Conservation (phyloP, 2,888 invertebrate genomes). For the Oeneis ivallda region DNA sequence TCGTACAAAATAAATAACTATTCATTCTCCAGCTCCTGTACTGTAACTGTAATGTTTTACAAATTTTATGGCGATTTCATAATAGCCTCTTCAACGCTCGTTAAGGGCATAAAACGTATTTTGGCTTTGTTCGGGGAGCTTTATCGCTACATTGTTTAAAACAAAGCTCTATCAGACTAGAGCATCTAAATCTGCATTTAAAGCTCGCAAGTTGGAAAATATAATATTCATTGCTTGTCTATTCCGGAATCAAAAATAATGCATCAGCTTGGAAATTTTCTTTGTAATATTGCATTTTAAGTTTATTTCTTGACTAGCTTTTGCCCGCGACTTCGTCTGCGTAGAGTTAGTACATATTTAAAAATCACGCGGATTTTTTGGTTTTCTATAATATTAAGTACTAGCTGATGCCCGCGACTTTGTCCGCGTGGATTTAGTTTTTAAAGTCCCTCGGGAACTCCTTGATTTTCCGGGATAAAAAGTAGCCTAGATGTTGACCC, state of each 20-base stretch:
- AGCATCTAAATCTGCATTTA: conserved; percentile 26
- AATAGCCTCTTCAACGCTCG: conserved; percentile 33
- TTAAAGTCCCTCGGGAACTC: too few relatives aligned
- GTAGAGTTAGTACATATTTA: too few relatives aligned
- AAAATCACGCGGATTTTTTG: too few relatives aligned
- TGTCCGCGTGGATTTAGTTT: too few relatives aligned
- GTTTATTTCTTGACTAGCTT: too few relatives aligned
- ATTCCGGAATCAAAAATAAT: conserved; percentile 13
- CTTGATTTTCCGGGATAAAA: too few relatives aligned
- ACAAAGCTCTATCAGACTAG: conserved; percentile 26
- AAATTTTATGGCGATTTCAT: conserved; percentile 34
- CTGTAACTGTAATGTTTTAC: conserved; percentile 23
- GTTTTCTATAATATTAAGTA: too few relatives aligned
- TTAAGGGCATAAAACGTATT: conserved; percentile 35
- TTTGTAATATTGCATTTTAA: too few relatives aligned
- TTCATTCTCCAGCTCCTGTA: conserved; percentile 2
- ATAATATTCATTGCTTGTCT: conserved; percentile 17
- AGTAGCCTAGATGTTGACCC: too few relatives aligned
- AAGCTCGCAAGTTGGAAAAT: conserved; percentile 20
- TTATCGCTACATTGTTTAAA: conserved; percentile 29
- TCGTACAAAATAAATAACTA: background rate
- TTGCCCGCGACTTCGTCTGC: too few relatives aligned
- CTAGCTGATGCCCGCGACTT: too few relatives aligned
- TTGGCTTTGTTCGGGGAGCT: conserved; percentile 32
- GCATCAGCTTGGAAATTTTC: too few relatives aligned